phyloP scores from a whole-genome alignment of 2,113 vertebrate species.

The Nansenia antarctica region DNA sequence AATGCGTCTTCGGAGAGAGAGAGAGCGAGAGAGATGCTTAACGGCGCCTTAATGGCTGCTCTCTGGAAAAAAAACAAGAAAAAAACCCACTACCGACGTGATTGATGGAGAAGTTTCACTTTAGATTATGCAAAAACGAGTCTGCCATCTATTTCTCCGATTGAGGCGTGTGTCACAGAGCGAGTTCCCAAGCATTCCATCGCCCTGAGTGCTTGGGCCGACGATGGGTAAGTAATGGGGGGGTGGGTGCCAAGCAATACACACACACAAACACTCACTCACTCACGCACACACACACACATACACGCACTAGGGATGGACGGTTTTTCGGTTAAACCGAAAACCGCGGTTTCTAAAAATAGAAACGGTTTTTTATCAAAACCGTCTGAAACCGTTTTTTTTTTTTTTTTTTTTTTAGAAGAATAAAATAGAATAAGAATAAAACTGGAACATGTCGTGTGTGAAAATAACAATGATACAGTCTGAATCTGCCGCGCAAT shows the following conservation, averaged over 20 bases:
- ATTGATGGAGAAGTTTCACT: conserved; percentile 45
- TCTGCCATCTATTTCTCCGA: conserved; percentile 36
- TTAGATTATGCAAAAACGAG: conserved; percentile 62
- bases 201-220: conserved; percentile 44
- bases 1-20: not conserved
- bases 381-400: too few relatives aligned
- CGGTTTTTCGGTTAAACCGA: too few relatives aligned
- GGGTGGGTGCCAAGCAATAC: not conserved
- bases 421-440: too few relatives aligned
- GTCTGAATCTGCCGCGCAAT: too few relatives aligned
- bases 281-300: conserved; percentile 14
- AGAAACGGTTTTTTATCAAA: too few relatives aligned
- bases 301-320: conserved; percentile 2
- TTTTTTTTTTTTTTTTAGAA: too few relatives aligned
- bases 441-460: too few relatives aligned
- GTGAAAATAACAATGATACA: too few relatives aligned
- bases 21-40: not conserved
- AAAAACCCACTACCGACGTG: conserved; percentile 12
- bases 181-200: conserved; percentile 34
- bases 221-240: not conserved
- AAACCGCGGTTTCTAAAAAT: too few relatives aligned
- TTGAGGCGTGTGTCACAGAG: conserved; percentile 27
- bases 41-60: too few relatives aligned
- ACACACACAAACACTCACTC: conserved; percentile 9
- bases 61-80: too few relatives aligned